Conservation (phyloP, 2,888 invertebrate species). For the Dryomyza anilis region DNA sequence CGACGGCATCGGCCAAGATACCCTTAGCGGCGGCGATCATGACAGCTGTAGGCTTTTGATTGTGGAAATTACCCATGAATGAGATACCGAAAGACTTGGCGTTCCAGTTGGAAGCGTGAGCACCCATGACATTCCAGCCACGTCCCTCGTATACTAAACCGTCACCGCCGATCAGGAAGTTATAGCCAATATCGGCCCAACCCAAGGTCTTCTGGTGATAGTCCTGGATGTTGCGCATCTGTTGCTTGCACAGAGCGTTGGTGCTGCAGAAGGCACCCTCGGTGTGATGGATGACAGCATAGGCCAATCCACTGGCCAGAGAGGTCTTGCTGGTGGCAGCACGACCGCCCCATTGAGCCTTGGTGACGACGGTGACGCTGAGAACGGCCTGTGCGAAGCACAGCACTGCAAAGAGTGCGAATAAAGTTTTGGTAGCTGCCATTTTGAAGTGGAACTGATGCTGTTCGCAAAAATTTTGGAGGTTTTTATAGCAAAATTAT, state of each 20-base stretch:
- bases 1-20: slow-evolving; percentile 66
- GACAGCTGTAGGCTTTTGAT: slow-evolving; percentile 33
- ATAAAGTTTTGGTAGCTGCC: slow-evolving; percentile 26
- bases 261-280: slow-evolving; percentile 61
- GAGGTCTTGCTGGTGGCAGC: slow-evolving; percentile 28
- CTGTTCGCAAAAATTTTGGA: too few relatives aligned
- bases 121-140: slow-evolving; percentile 44
- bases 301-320: slow-evolving; percentile 36
- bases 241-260: slow-evolving; percentile 36
- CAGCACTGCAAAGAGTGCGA: slow-evolving; percentile 23
- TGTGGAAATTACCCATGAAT: slow-evolving; percentile 43
- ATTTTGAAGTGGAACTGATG: too few relatives aligned
- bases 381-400: not conserved
- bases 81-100: slow-evolving; percentile 44
- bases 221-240: slow-evolving; percentile 42
- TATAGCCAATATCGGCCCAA: slow-evolving; percentile 47
- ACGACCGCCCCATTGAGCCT: slow-evolving; percentile 48
- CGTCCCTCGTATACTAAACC: slow-evolving; percentile 47
- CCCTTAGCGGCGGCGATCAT: slow-evolving; percentile 59
- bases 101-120: slow-evolving; percentile 45
- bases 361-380: slow-evolving; percentile 37
- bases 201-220: slow-evolving; percentile 42
- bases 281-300: slow-evolving; percentile 69
- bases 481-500: too few relatives aligned
- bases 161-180: slow-evolving; percentile 48